These are phyloP conservation scores for Neotoxoptera formosana DNA, from an alignment of 1,140 invertebrate species.

Conservation along the genomic window DNA sequence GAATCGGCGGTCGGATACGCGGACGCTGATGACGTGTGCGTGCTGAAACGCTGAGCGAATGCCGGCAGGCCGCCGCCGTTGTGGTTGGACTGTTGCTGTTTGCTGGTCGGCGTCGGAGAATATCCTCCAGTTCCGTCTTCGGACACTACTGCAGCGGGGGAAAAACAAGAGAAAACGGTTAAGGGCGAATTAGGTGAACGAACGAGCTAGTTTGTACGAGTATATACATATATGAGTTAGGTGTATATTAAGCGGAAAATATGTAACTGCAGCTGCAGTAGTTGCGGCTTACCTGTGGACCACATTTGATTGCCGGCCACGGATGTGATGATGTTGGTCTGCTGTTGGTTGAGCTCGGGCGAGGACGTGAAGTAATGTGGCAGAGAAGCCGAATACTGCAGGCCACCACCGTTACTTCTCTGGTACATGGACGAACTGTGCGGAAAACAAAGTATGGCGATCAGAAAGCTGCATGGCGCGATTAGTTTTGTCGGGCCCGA, in stretches of 20 bases:
- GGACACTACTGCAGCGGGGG: not conserved
- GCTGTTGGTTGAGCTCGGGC: conserved; percentile 32
- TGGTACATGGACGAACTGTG: conserved; percentile 47
- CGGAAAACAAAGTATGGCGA: not conserved
- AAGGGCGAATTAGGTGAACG: not conserved
- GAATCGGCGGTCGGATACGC: conserved; percentile 23
- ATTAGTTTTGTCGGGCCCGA: not conserved
- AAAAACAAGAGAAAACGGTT: not conserved
- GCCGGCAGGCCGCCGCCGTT: conserved; percentile 17
- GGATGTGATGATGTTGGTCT: conserved; percentile 41
- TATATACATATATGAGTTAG: not conserved
- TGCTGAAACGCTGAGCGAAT: conserved; percentile 31
- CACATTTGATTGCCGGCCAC: conserved; percentile 47
- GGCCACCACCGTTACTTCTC: conserved; percentile 37
- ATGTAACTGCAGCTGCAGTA: not conserved
- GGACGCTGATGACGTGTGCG: conserved; percentile 38
- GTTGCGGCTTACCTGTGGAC: conserved; percentile 48
- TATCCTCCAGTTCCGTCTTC: conserved; percentile 33
- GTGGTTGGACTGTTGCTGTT: not conserved
- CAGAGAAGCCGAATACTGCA: not conserved
- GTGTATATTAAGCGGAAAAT: too few species aligned
- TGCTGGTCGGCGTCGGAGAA: not conserved
- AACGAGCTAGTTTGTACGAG: too few species aligned
- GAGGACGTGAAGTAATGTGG: conserved; percentile 42
- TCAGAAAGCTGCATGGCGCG: not conserved